Evolutionary conservation across 2,113 vertebrate genomes (phyloP).

Genomic region (Lepus europaeus): DNA sequence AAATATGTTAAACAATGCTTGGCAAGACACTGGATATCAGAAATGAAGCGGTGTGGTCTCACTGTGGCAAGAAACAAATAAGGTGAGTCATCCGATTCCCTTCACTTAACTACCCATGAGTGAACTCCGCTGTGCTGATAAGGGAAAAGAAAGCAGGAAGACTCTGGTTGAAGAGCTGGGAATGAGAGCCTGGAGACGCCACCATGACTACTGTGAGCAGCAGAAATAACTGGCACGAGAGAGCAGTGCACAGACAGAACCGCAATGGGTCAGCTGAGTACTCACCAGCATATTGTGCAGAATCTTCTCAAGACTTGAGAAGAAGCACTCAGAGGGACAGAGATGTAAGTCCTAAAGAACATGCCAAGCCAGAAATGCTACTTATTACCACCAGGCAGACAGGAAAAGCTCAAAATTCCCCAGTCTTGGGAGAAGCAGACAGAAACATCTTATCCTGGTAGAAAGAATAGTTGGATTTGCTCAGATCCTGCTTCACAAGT

Average conservation of each 20-base stretch:
- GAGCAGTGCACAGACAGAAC: too few species aligned
- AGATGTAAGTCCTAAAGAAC: background rate
- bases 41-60: too few species aligned
- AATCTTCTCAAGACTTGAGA: background rate
- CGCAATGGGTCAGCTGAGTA: too few species aligned
- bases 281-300: too few species aligned
- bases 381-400: background rate
- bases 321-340: background rate
- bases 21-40: background rate
- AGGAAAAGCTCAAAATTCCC: background rate
- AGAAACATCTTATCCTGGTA: background rate
- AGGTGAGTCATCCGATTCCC: too few species aligned
- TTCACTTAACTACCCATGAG: too few species aligned
- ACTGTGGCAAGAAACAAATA: too few species aligned
- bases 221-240: background rate
- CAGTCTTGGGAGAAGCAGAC: background rate
- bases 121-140: too few species aligned
- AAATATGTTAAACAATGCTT: background rate
- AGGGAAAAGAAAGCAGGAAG: background rate
- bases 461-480: background rate
- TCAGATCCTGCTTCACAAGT: background rate
- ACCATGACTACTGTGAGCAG: background rate
- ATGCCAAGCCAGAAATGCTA: background rate
- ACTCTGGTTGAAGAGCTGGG: background rate
- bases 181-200: background rate